Conservation (phyloP, 2,888 invertebrate species). For the Caenorhabditis sp. region DNA sequence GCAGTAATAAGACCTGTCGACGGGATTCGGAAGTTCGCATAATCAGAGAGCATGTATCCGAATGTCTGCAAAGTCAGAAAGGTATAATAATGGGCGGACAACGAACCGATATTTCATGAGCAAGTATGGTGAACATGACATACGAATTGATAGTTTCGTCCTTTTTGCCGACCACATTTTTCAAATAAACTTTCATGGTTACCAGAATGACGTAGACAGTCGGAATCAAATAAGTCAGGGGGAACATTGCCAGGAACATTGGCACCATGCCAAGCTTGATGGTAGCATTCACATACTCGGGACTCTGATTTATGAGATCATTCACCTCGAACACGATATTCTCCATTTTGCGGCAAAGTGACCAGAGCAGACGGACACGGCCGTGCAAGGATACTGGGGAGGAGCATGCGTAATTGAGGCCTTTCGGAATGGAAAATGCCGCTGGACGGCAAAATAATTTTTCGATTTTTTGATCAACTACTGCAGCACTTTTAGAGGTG, state of each 20-base stretch:
- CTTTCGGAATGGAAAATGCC: not conserved
- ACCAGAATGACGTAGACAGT: not conserved
- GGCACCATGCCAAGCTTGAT: not conserved
- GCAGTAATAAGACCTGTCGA: not conserved
- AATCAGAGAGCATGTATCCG: constrained; percentile 3
- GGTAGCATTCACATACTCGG: not conserved
- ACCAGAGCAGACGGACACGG: not conserved
- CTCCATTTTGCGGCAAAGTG: not conserved
- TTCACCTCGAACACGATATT: not conserved
- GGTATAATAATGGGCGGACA: not conserved
- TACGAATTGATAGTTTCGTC: not conserved
- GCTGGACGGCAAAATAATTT: too few relatives aligned
- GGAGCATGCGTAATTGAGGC: not conserved
- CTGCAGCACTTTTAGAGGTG: too few relatives aligned
- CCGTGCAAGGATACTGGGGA: not conserved
- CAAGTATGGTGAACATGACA: not conserved
- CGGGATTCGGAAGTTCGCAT: constrained; percentile 6
- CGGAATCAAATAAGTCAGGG: not conserved
- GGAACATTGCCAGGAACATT: not conserved
- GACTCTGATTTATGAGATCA: not conserved
- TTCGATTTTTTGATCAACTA: not conserved
- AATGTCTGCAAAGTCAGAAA: not conserved
- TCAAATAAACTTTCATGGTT: not conserved
- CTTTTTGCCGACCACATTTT: not conserved
- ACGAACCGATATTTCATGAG: not conserved